A percentile compares a stretch with the other conserved stretches of the same genome.
Conservation (phyloP, 2,113 vertebrate genomes). For the Carassius auratus region DNA sequence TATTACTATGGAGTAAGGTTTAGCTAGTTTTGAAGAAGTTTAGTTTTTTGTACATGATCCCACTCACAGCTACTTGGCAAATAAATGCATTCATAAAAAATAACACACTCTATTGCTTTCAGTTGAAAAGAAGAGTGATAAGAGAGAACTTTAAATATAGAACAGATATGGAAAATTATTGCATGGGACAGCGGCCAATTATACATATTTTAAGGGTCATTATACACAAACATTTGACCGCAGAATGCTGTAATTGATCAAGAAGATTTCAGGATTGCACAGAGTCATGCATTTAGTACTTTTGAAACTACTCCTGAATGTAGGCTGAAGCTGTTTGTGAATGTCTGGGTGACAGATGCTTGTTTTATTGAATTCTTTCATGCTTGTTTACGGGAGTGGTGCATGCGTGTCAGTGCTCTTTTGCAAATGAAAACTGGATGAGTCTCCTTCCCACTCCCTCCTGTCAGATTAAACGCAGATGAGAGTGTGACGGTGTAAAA, state of each 20-base stretch:
- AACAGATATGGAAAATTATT: not conserved
- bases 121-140: not conserved
- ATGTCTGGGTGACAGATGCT: slow-evolving; percentile 38
- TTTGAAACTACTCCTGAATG: not conserved
- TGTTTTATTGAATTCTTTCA: slow-evolving; percentile 32
- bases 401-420: slow-evolving; percentile 10
- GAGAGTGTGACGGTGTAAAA: slow-evolving; percentile 77
- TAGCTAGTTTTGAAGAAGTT: not conserved
- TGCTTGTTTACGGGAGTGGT: slow-evolving; percentile 36
- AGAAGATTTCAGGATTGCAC: not conserved
- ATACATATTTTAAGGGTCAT: not conserved
- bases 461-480: slow-evolving; percentile 82
- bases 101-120: not conserved
- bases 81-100: no score
- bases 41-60: not conserved
- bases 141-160: not conserved
- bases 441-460: slow-evolving; percentile 62
- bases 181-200: not conserved
- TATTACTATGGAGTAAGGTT: no score
- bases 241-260: not conserved
- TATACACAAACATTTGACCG: not conserved
- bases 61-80: not conserved
- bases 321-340: slow-evolving; percentile 4
- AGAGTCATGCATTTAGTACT: not conserved
- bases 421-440: slow-evolving; percentile 29